A percentile compares a stretch with the other conserved stretches of the same genome.
phyloP scores from a whole-genome alignment of 2,113 vertebrate genomes.

The Gopherus evgoodei region DNA sequence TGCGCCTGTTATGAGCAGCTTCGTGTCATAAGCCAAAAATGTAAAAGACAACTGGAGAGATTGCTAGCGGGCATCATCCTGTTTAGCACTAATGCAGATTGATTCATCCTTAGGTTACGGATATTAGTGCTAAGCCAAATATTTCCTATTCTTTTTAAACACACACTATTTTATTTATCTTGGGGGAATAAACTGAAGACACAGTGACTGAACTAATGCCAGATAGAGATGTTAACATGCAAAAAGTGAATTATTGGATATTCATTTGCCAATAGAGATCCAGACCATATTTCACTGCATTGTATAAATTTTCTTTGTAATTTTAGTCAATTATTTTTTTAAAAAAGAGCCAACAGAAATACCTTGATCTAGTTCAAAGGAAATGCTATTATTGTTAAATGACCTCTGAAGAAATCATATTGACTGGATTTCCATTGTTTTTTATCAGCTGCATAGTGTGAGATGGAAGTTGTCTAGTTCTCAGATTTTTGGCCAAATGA shows the following conservation, averaged over 20 bases:
- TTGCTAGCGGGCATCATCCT: slow-evolving; percentile 25
- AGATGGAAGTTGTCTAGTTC: background rate
- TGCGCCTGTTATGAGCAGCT: slow-evolving; percentile 35
- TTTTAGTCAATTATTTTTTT: slow-evolving; percentile 26
- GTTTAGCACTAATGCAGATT: slow-evolving; percentile 21
- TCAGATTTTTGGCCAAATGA: slow-evolving; percentile 23
- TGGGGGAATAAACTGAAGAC: background rate
- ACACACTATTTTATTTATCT: background rate
- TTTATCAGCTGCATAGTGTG: slow-evolving; percentile 34
- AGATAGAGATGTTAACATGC: background rate
- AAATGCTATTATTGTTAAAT: slow-evolving; percentile 55
- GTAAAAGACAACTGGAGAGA: slow-evolving; percentile 16
- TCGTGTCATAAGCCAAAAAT: slow-evolving; percentile 37
- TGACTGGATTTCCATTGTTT: slow-evolving; percentile 25
- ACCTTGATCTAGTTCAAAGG: slow-evolving; percentile 15
- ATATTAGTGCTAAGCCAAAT: slow-evolving; percentile 12
- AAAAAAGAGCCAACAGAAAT: slow-evolving; percentile 10
- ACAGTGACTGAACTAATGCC: background rate
- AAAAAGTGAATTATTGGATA: background rate
- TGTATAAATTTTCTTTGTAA: slow-evolving; percentile 37
- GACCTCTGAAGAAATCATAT: slow-evolving; percentile 33
- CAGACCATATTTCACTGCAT: slow-evolving; percentile 18
- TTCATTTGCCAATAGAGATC: background rate
- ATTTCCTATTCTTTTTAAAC: background rate
- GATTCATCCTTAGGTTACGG: slow-evolving; percentile 47